Evolutionary conservation across 2,888 invertebrate species (phyloP).

Genomic region (Tortricodes alternella): DNA sequence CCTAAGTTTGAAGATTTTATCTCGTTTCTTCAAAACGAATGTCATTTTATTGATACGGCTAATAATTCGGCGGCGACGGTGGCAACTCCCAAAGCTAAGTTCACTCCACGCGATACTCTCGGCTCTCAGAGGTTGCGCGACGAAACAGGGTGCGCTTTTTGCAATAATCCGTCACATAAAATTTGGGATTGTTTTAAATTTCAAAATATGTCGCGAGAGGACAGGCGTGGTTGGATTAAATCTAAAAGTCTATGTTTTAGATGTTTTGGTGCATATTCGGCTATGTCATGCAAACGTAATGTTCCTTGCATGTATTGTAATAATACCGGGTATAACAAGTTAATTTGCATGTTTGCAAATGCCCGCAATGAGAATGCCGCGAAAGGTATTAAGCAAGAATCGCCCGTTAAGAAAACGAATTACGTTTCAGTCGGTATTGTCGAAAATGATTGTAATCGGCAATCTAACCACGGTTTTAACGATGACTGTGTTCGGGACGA

Average conservation of each 20-base stretch:
- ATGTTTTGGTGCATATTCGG: background rate
- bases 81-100: background rate
- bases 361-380: background rate
- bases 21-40: background rate
- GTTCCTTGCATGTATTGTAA: background rate
- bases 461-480: background rate
- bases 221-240: background rate
- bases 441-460: background rate
- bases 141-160: background rate
- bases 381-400: background rate
- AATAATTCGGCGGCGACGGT: background rate
- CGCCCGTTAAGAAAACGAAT: background rate
- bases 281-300: background rate
- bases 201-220: background rate
- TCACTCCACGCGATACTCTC: background rate
- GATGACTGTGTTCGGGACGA: background rate
- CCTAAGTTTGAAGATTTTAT: background rate
- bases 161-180: background rate
- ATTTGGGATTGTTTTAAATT: background rate
- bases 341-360: background rate
- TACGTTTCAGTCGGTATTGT: background rate
- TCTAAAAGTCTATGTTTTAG: background rate
- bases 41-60: constrained; percentile 1
- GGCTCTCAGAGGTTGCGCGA: background rate
- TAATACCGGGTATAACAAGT: background rate